Evolutionary conservation across 2,888 invertebrate species (phyloP), one percentile per base, ranked within the genome.

Genomic region (Drosophila ezoana): DNA sequence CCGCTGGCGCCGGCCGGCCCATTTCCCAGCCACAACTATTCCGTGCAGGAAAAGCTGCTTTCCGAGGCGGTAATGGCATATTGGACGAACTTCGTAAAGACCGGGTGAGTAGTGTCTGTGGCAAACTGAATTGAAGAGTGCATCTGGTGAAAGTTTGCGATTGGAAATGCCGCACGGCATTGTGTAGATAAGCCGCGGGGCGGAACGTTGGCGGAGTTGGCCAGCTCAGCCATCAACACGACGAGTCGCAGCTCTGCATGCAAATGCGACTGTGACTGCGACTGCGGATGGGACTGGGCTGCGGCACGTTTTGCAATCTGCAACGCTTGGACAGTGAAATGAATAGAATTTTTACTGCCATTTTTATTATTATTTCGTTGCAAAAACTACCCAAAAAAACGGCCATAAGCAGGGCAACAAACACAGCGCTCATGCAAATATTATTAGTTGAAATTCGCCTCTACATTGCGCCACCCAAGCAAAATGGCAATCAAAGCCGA

Each of bases 81-180:
- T 92, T 97, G 97, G 96, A 95, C 96, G 67, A 98, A 98, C 93
- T 98, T 98, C 89, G 97, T 97, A 3, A 96, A 96, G 92, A 95
- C 96, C 60, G 98, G 98, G 98, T 97, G 93, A 94, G 94, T 92
- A 57, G 69, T 68, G 61, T 23, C 63, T 43, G 44, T 35, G 40
- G 58, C 56, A 44, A 40, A 64, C 48, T 72, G 76, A 78, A 78
- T 81, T 60, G 72, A 66, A 70, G 72, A 79, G 71, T 89, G 88
- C 79, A 88, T 73, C 87, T 74, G 67, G 37, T 45, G 66, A 72
- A 72, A 71, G 85, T 78, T 89, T 67, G 63, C 66, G 56, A 79
- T 79, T 72, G 79, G 32, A 53, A 63, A 73, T 23, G 60, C 32
- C 32, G 18, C 45, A 40, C 10, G 43, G 16, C 28, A 28, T 23